phyloP scores from a whole-genome alignment of 2,888 invertebrate species.

The Pheosia gnoma region DNA sequence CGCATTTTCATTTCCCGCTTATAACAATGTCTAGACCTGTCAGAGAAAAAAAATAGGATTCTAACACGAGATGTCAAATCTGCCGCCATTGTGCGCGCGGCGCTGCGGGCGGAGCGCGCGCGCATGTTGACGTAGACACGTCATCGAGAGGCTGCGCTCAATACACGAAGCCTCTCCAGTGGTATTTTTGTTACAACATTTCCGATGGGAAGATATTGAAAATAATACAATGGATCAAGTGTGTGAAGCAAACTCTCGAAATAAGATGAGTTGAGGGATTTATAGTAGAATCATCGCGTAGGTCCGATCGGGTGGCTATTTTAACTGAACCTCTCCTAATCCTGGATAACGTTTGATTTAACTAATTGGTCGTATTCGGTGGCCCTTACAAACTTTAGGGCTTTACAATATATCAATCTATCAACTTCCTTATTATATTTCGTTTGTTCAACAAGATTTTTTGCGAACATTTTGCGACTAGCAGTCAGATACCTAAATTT shows the following conservation, averaged over 20 bases:
- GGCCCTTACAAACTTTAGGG: too few species aligned
- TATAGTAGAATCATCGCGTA: background rate
- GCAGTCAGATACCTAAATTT: too few species aligned
- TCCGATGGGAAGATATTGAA: background rate
- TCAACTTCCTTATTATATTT: too few species aligned
- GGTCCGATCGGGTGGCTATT: background rate
- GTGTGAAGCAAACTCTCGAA: background rate
- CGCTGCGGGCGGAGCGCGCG: background rate
- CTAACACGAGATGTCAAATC: background rate
- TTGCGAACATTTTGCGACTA: too few species aligned
- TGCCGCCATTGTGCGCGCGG: background rate
- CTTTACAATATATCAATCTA: too few species aligned
- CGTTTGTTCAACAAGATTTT: too few species aligned
- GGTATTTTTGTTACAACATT: background rate
- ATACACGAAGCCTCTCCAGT: background rate
- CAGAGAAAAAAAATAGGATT: background rate
- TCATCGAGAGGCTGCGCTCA: constrained; percentile 1
- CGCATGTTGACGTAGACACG: constrained; percentile 4
- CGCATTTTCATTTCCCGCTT: too few species aligned
- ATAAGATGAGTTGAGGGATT: background rate
- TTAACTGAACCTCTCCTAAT: background rate
- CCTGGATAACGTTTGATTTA: too few species aligned
- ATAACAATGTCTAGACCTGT: background rate
- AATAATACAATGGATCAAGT: background rate
- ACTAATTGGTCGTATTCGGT: too few species aligned